Evolutionary conservation across 2,797 vertebrate species (phyloP), one percentile per base, ranked within the genome.

Genomic region (Oryzias dopingdopingensis): DNA sequence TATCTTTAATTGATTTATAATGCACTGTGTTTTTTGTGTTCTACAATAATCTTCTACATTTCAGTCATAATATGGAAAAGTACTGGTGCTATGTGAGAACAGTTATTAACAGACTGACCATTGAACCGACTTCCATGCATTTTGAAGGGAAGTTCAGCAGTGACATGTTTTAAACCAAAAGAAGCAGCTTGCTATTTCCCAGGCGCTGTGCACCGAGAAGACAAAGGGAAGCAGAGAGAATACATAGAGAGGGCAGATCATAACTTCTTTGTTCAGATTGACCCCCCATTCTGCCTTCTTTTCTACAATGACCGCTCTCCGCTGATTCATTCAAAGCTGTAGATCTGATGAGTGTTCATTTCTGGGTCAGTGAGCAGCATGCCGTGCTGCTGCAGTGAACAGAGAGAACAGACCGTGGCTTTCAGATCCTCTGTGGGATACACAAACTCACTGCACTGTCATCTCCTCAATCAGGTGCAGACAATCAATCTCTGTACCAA

Each of bases 311-410:
- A 73, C 82, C 65, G 65, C 77, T 77, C 76, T 70, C 63, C 50
- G 79, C 77, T 90, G 84, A 88, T 86, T 90, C 88, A 90, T 88
- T 73, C 85, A 89, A 83, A 86, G 81, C 89, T 80, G 62, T 67
- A 81, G 82, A 89, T 89, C 56, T 92, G 90, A 92, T 90, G 90
- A 92, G 85, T 89, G 81, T 58, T 77, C 79, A 86, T 90, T 92
- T 92, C 82, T 88, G 87, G 90, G 86, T 93, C 89, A 92, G 66
- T 88, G 86, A 88, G 69, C 89, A 89, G 74, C 69, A 49, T 64
- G 52, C 26, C 52, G 73, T 52, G 48, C 64, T 69, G 70, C 53
- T 43, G 10, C 67, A 50, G 84, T 64, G 59, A 58, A 74, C 52
- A 66, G 62, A 87, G 60, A 71, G 67, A 50, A 62, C 72, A 72